Percentiles rank a stretch among this genome's conserved stretches.
phyloP scores from a whole-genome alignment of 2,888 invertebrate species.

The Zelleria hepariella region DNA sequence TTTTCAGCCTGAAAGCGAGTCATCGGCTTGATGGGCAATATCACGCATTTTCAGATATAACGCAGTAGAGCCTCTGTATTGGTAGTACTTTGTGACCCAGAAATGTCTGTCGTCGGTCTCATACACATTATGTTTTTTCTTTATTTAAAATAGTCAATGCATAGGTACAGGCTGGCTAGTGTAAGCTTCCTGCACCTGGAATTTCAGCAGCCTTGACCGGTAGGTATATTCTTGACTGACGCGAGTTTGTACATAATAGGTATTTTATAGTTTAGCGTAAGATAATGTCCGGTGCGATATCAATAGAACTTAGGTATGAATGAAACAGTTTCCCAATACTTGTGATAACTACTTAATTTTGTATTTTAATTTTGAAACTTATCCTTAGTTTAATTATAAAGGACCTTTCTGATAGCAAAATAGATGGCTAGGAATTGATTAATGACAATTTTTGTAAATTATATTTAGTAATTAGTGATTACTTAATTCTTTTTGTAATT shows the following conservation, averaged over 20 bases:
- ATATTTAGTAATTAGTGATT: neutral
- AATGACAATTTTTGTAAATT: neutral
- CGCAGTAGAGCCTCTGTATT: no score
- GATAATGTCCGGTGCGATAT: neutral
- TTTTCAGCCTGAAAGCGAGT: no score
- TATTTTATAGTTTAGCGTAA: neutral
- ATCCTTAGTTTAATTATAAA: neutral
- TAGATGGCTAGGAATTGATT: slow-evolving; percentile 2
- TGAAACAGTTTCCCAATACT: neutral
- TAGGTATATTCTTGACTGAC: neutral
- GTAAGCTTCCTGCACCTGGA: no score
- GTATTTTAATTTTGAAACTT: neutral
- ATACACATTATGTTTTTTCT: neutral
- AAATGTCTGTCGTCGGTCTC: neutral
- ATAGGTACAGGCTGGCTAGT: neutral
- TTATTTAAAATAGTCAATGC: neutral
- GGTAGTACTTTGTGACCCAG: no score
- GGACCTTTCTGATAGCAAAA: neutral
- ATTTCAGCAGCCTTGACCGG: neutral
- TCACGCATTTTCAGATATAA: no score
- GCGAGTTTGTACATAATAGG: slow-evolving; percentile 4
- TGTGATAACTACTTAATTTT: neutral
- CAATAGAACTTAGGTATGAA: neutral
- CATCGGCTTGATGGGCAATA: no score
- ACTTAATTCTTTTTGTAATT: neutral